A percentile compares a stretch with the other conserved stretches of the same genome.
These are phyloP conservation scores for Pissodes strobi DNA, from an alignment of 1,140 invertebrate genomes.

Conservation along the genomic window DNA sequence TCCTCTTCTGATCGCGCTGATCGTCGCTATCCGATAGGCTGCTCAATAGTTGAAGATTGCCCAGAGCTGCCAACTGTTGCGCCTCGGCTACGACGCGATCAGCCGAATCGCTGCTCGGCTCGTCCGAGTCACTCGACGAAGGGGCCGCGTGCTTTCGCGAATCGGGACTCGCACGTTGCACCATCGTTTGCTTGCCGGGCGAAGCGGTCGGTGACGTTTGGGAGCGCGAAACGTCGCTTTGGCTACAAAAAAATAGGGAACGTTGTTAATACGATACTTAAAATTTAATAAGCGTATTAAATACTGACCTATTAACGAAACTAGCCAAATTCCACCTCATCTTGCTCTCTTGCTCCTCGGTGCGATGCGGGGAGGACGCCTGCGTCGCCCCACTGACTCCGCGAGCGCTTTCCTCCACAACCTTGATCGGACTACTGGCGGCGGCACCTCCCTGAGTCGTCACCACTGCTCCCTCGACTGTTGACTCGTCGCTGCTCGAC, in stretches of 20 bases:
- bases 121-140: slow-evolving; percentile 49
- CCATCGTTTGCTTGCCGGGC: slow-evolving; percentile 20
- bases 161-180: slow-evolving; percentile 30
- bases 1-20: neutral
- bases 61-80: slow-evolving; percentile 49
- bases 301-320: slow-evolving; percentile 52
- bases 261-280: too few relatives aligned
- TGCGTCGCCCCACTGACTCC: neutral
- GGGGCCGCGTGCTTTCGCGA: slow-evolving; percentile 20
- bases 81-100: slow-evolving; percentile 55
- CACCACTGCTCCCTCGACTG: slow-evolving; percentile 54
- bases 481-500: slow-evolving; percentile 60
- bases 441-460: slow-evolving; percentile 12
- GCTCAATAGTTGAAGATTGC: slow-evolving; percentile 41
- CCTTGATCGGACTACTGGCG: neutral
- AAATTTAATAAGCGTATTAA: too few relatives aligned
- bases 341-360: slow-evolving; percentile 54
- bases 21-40: slow-evolving; percentile 52
- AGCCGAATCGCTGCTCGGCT: slow-evolving; percentile 53
- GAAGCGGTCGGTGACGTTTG: slow-evolving; percentile 31
- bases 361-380: slow-evolving; percentile 50
- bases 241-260: slow-evolving; percentile 31
- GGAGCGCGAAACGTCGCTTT: slow-evolving; percentile 21
- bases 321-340: slow-evolving; percentile 61
- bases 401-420: neutral